Percentiles rank a stretch among this genome's conserved stretches.
These are phyloP conservation scores for Dynastes maya DNA, from an alignment of 2,888 invertebrate species.

Conservation along the genomic window DNA sequence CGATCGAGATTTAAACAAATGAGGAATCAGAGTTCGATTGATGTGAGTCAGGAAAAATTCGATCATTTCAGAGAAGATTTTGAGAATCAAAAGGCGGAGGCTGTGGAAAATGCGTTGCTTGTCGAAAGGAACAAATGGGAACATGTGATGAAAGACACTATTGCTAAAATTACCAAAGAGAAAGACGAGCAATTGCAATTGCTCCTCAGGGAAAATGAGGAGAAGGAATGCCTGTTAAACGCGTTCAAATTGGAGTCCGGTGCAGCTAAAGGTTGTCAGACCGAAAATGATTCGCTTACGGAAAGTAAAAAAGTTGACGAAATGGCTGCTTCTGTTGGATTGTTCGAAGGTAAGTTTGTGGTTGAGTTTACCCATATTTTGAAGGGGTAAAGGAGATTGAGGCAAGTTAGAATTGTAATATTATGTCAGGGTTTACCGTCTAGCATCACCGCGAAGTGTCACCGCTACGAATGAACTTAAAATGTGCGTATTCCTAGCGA, in stretches of 20 bases:
- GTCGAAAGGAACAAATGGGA: constrained; percentile 73
- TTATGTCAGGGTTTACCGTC: too few relatives aligned
- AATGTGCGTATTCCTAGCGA: too few relatives aligned
- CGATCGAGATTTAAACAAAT: constrained; percentile 83
- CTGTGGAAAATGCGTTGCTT: constrained; percentile 70
- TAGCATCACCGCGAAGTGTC: too few relatives aligned
- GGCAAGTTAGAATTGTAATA: too few relatives aligned
- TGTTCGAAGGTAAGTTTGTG: constrained; percentile 69
- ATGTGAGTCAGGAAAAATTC: constrained; percentile 84
- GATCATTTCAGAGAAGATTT: constrained; percentile 72
- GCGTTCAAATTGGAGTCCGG: constrained; percentile 73
- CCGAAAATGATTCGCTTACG: constrained; percentile 53
- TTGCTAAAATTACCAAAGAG: constrained; percentile 74
- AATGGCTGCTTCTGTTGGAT: constrained; percentile 74
- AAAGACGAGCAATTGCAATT: constrained; percentile 57
- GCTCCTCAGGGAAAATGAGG: constrained; percentile 69
- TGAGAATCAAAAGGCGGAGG: constrained; percentile 67
- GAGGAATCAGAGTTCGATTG: constrained; percentile 85
- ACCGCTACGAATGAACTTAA: too few relatives aligned
- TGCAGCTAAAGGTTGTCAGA: constrained; percentile 63
- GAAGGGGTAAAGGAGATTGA: too few relatives aligned
- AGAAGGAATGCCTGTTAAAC: constrained; percentile 82
- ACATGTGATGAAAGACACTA: constrained; percentile 74
- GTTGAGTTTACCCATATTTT: too few relatives aligned
- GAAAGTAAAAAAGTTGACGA: constrained; percentile 62